Evolutionary conservation across 2,888 invertebrate genomes (phyloP), one percentile per base, ranked within the genome.

Genomic region (Sinelater perroti): DNA sequence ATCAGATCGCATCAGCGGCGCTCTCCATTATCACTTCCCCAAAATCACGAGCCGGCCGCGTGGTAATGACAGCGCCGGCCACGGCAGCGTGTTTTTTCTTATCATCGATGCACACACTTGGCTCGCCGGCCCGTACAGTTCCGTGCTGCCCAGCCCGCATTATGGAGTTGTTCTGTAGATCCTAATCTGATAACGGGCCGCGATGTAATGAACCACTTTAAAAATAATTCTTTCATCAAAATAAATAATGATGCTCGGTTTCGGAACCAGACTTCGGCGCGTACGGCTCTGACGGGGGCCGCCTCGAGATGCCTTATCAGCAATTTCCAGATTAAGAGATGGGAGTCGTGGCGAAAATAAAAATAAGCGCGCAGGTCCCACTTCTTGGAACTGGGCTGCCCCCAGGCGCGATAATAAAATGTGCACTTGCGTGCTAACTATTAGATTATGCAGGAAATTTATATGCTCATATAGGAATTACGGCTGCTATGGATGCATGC

Each of bases 371-470:
- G n/a, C n/a, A n/a, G n/a, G n/a, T n/a, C n/a, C n/a, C n/a, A n/a
- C n/a, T n/a, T n/a, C n/a, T n/a, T n/a, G n/a, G n/a, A n/a, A n/a
- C n/a, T n/a, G n/a, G n/a, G n/a, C n/a, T n/a, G n/a, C n/a, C n/a
- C 3, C 30, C 30, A 30, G 1, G 10, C 13, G 1, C 10, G n/a
- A n/a, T 13, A 35, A 16, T 35, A 5, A 35, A 35, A 35, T 35
- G 16, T 35, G 8, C 35, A 35, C 18, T 35, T 35, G 35, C 35
- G 35, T 35, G 35, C 7, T 35, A 33, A 35, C 18, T 35, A 35
- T 35, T 3, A 35, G 18, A 35, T 17, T 35, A 35, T 35, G 16
- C 18, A 17, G 16, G 18, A 30, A 35, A 35, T 35, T 16, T 35
- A 35, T 35, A 17, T 35, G 18, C 35, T 4, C 18, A 33, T 14